A percentile compares a stretch with the other conserved stretches of the same genome.
These are phyloP conservation scores for Bombus cullumanus DNA, from an alignment of 1,140 invertebrate genomes.

Conservation along the genomic window DNA sequence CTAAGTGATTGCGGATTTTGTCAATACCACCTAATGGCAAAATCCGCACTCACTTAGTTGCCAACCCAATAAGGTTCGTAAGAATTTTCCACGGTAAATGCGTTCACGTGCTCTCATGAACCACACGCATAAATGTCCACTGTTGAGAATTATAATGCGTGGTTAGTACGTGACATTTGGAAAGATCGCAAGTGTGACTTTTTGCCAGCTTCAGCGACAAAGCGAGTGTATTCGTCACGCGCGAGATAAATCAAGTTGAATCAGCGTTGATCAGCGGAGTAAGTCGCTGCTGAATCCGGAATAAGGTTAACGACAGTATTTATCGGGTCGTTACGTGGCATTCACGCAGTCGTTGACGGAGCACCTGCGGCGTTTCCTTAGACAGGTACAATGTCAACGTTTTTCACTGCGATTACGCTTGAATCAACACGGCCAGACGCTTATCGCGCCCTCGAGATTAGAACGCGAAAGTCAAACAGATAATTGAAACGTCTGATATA, in stretches of 20 bases:
- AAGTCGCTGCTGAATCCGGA: neutral
- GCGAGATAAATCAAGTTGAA: conserved; percentile 9
- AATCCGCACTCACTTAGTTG: no score
- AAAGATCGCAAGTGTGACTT: neutral
- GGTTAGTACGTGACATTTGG: neutral
- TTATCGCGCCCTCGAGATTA: conserved; percentile 17
- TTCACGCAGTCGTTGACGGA: neutral
- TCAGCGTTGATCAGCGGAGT: neutral
- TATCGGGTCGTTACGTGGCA: conserved; percentile 18
- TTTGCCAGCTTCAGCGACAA: neutral
- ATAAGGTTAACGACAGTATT: conserved; percentile 32
- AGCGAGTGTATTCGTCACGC: neutral
- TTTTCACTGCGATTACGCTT: neutral
- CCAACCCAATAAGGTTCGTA: no score
- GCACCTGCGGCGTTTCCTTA: conserved; percentile 7
- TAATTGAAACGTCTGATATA: conserved; percentile 11
- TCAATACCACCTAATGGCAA: no score
- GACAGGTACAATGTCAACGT: conserved; percentile 17
- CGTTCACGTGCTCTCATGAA: no score
- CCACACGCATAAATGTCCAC: no score
- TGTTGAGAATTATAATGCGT: no score
- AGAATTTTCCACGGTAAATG: no score
- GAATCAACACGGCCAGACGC: neutral
- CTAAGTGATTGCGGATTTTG: no score
- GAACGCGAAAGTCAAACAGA: conserved; percentile 13